A percentile compares a stretch with the other conserved stretches of the same genome.
These are phyloP conservation scores for Oplegnathus fasciatus DNA, from an alignment of 2,113 vertebrate genomes.

Conservation along the genomic window DNA sequence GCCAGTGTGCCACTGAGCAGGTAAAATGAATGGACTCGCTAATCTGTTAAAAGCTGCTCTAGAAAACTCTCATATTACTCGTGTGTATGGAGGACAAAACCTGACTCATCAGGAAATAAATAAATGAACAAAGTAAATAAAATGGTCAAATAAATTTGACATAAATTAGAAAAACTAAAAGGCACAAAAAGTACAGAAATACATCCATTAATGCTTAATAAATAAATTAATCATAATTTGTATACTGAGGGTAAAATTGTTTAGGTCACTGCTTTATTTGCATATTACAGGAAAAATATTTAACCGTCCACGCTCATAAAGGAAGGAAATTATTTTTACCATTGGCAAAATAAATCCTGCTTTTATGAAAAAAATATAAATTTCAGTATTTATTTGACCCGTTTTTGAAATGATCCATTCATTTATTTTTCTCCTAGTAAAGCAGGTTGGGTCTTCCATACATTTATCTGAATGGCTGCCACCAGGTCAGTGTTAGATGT, in stretches of 20 bases:
- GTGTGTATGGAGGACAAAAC: not conserved
- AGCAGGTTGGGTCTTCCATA: not conserved
- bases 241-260: not conserved
- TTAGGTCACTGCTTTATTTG: not conserved
- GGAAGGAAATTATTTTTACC: not conserved
- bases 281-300: too few species aligned
- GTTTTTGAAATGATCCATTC: too few species aligned
- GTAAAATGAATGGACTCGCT: not conserved
- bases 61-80: not conserved
- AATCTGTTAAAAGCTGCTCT: not conserved
- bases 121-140: not conserved
- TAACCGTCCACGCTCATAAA: too few species aligned
- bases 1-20: not conserved
- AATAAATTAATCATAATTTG: not conserved
- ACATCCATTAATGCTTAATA: not conserved
- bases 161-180: not conserved
- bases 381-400: too few species aligned
- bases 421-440: not conserved
- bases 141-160: not conserved
- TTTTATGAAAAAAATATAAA: too few species aligned
- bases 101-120: not conserved
- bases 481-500: not conserved
- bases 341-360: not conserved
- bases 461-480: not conserved
- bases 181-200: conserved; percentile 2